Conservation (phyloP, 2,113 vertebrate species). For the Tachuris rubrigastra region DNA sequence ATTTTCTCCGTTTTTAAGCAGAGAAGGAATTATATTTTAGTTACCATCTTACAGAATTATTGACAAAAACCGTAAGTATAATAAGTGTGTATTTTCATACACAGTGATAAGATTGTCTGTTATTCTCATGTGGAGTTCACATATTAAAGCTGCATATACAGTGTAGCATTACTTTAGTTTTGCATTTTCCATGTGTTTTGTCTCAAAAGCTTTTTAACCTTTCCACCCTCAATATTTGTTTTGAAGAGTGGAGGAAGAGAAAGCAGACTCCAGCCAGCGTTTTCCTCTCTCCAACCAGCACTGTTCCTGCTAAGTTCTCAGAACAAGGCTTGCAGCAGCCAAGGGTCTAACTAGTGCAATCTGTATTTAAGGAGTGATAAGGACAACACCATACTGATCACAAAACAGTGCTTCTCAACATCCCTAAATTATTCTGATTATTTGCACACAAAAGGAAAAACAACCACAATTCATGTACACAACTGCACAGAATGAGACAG, state of each 20-base stretch:
- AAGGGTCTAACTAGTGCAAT: background rate
- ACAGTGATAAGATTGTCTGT: background rate
- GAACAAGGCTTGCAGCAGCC: background rate
- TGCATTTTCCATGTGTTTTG: background rate
- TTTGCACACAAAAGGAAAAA: background rate
- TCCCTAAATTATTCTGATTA: background rate
- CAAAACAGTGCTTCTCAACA: background rate
- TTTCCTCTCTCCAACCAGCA: background rate
- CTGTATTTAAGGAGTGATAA: background rate
- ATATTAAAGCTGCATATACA: background rate
- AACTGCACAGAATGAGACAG: background rate
- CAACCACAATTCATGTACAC: background rate
- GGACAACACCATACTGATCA: background rate
- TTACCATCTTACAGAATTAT: background rate
- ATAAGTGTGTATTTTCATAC: background rate
- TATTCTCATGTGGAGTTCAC: background rate
- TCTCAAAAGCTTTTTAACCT: slow-evolving; percentile 36
- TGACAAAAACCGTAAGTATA: background rate
- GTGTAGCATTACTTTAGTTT: background rate
- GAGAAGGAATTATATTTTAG: background rate
- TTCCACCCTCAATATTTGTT: slow-evolving; percentile 5
- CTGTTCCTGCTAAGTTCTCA: background rate
- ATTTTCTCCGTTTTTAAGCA: background rate
- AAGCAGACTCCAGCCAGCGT: slow-evolving; percentile 3
- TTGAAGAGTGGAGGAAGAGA: background rate